A percentile compares a stretch with the other conserved stretches of the same genome.
These are phyloP conservation scores for Onychomys leucogaster DNA, from an alignment of 2,797 vertebrate genomes.

Conservation along the genomic window DNA sequence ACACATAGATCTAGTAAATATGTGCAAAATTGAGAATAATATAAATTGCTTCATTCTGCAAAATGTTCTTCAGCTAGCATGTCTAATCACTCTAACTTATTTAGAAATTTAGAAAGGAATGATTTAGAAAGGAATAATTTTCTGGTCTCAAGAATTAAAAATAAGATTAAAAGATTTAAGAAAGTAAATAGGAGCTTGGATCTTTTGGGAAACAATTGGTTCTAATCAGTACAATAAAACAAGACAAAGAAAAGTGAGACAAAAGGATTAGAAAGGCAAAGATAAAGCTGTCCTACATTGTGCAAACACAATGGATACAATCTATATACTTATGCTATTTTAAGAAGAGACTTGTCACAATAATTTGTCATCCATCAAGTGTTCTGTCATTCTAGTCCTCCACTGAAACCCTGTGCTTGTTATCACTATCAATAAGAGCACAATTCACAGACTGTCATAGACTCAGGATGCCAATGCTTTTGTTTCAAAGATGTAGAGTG, in stretches of 20 bases:
- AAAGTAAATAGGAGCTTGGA: neutral
- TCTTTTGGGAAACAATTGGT: neutral
- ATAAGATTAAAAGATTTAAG: neutral
- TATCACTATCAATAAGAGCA: neutral
- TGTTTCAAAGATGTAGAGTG: neutral
- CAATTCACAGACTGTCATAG: neutral
- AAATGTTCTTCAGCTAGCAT: constrained; percentile 1
- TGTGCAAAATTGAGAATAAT: neutral
- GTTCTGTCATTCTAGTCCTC: neutral
- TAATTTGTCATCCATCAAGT: neutral
- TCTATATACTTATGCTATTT: neutral
- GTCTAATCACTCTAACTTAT: neutral
- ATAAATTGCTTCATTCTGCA: neutral
- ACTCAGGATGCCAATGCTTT: neutral
- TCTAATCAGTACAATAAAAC: neutral
- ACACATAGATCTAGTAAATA: neutral
- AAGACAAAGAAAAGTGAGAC: neutral
- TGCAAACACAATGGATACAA: neutral
- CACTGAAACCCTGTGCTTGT: neutral
- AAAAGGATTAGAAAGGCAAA: constrained; percentile 14
- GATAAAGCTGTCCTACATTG: neutral
- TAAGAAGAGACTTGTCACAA: neutral
- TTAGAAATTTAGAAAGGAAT: neutral
- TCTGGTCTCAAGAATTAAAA: neutral
- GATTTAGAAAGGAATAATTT: neutral